phyloP scores from a whole-genome alignment of 35 echinoderm and acorn worm species.

The Holothuria glaberrima region DNA sequence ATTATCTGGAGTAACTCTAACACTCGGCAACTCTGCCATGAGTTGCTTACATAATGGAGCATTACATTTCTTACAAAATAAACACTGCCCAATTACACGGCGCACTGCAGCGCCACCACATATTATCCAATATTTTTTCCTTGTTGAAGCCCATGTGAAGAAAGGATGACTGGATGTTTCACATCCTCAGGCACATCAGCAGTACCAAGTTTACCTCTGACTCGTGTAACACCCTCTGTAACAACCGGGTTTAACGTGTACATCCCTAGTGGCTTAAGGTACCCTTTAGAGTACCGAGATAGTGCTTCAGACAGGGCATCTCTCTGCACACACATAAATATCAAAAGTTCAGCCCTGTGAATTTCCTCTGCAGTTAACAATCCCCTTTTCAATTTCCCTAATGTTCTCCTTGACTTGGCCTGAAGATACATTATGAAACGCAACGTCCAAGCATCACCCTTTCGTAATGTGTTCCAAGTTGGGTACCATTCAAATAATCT shows the following conservation, averaged over 20 bases:
- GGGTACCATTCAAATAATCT: neutral
- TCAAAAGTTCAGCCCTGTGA: neutral
- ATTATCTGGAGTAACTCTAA: slow-evolving; percentile 59
- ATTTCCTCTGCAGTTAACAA: neutral
- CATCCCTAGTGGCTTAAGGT: too few species aligned
- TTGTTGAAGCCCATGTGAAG: slow-evolving; percentile 48
- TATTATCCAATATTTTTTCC: slow-evolving; percentile 57
- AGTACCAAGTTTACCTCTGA: too few species aligned
- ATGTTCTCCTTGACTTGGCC: neutral
- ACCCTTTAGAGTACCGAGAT: too few species aligned
- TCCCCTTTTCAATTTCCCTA: neutral
- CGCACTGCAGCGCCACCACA: slow-evolving; percentile 4
- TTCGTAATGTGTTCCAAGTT: neutral
- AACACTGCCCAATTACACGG: slow-evolving; percentile 5
- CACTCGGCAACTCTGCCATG: slow-evolving; percentile 67
- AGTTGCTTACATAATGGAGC: neutral
- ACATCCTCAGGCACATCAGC: neutral
- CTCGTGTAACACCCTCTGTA: too few species aligned
- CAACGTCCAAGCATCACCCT: neutral
- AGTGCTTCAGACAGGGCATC: neutral
- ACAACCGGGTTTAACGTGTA: too few species aligned
- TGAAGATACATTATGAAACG: slow-evolving; percentile 17
- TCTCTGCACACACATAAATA: neutral
- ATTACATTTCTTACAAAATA: neutral
- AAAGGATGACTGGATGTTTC: too few species aligned